Evolutionary conservation across 1,140 invertebrate species (phyloP), one percentile per base, ranked within the genome.

Genomic region (Pseudomyrmex gracilis): DNA sequence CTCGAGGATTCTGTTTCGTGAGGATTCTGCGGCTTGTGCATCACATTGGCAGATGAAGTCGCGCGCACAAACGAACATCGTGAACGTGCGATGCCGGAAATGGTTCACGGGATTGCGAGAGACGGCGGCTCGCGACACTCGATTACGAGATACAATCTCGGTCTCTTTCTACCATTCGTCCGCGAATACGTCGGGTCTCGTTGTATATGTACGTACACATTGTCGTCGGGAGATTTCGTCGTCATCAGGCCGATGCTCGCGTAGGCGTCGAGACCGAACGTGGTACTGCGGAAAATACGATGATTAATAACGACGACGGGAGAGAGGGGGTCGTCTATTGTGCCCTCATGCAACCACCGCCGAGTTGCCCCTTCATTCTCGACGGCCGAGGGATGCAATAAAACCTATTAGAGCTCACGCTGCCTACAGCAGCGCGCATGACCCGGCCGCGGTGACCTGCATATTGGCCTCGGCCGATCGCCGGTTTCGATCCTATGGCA

Each of bases 291-390:
- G 73, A 83, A 85, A 71, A 80, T 73, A 61, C 76, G 80, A 78
- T 90, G 89, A 90, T 89, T 89, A 90, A 90, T 90, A 86, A 87
- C 86, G 78, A 15, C 49, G 53, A 13, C 63, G 20, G 73, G 60
- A 57, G 2, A 12, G 66, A 57, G 4, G 5, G n/a, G 55, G 24
- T 17, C 51, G 63, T 55, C 60, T 47, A 89, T 90, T 87, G 85
- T 90, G 22, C 47, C 47, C 8, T 57, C 5, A 34, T 53, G 80
- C 74, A 63, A 70, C 66, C 53, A 24, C 2, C 57, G 64, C 58
- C 20, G n/a, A 45, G 47, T 4, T 45, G 34, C 47, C 51, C 49
- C 67, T 80, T 82, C 58, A 86, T 86, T 84, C 85, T 88, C 82
- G 43, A 80, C 76, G 58, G 74, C 67, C 84, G 73, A 70, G 84